A percentile compares a stretch with the other conserved stretches of the same genome.
These are phyloP conservation scores for Lates calcarifer DNA, from an alignment of 2,113 vertebrate genomes.

Conservation along the genomic window DNA sequence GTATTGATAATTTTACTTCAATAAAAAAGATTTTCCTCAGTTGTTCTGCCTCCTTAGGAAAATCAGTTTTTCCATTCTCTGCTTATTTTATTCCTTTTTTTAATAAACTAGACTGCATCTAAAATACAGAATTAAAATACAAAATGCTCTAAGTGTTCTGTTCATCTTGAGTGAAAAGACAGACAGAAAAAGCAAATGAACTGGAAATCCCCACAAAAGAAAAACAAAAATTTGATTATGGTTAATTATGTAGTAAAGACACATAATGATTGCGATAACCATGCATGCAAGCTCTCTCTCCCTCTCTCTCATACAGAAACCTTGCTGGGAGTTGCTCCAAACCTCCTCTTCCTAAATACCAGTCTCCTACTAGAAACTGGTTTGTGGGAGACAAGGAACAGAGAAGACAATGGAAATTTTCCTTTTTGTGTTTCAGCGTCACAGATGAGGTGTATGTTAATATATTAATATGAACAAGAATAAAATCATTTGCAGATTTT, in stretches of 20 bases:
- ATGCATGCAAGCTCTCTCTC: constrained; percentile 38
- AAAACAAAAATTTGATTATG: neutral
- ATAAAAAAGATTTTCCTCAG: neutral
- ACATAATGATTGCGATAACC: neutral
- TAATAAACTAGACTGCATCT: neutral
- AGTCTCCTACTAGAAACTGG: constrained; percentile 14
- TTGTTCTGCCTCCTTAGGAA: neutral
- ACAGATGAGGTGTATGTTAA: neutral
- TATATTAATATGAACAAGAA: neutral
- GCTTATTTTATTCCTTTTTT: neutral
- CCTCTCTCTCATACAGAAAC: constrained; percentile 31
- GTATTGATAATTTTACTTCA: neutral
- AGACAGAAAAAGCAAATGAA: neutral
- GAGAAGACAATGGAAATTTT: neutral
- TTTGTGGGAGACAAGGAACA: constrained; percentile 22
- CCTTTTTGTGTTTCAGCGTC: neutral
- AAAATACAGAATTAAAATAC: too few species aligned
- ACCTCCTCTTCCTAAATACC: constrained; percentile 45
- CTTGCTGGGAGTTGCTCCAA: constrained; percentile 3
- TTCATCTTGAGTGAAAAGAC: neutral
- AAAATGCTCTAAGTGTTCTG: neutral
- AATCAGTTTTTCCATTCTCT: neutral
- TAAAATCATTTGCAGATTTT: neutral
- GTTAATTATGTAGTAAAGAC: constrained; percentile 12
- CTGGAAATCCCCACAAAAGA: neutral